Percentiles rank a stretch among this genome's conserved stretches.
These are phyloP conservation scores for Dolichoris vasculosae DNA, from an alignment of 1,140 invertebrate species.

Conservation along the genomic window DNA sequence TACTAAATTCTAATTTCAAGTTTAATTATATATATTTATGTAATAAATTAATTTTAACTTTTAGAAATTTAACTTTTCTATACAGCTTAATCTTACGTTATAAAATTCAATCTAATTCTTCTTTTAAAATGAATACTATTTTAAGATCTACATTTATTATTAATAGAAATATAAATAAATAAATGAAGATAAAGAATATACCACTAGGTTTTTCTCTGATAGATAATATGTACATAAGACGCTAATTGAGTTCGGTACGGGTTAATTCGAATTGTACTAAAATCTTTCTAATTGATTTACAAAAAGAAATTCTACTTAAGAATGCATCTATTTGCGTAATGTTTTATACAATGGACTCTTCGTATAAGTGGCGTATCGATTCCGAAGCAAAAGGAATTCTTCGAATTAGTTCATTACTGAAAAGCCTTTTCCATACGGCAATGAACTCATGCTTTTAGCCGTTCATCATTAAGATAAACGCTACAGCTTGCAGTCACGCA, in stretches of 20 bases:
- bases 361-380: not conserved
- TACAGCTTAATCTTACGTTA: not conserved
- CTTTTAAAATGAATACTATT: not conserved
- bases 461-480: not conserved
- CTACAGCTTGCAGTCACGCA: not conserved
- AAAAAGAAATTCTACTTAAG: not conserved
- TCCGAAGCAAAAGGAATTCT: not conserved
- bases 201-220: conserved; percentile 13
- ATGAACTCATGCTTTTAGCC: not conserved
- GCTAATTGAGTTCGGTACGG: conserved; percentile 45
- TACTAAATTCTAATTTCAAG: not conserved
- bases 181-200: conserved; percentile 27
- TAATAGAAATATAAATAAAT: conserved; percentile 1
- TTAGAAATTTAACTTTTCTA: too few species aligned
- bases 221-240: conserved; percentile 40
- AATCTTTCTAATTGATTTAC: conserved; percentile 17
- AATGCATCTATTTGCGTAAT: not conserved
- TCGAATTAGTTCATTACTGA: not conserved
- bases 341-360: not conserved
- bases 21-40: not conserved
- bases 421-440: not conserved
- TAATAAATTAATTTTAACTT: not conserved
- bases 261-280: conserved; percentile 7
- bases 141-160: not conserved
- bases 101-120: not conserved